These are phyloP conservation scores for Ceraclea dissimilis DNA, from an alignment of 2,888 invertebrate genomes.

Conservation along the genomic window DNA sequence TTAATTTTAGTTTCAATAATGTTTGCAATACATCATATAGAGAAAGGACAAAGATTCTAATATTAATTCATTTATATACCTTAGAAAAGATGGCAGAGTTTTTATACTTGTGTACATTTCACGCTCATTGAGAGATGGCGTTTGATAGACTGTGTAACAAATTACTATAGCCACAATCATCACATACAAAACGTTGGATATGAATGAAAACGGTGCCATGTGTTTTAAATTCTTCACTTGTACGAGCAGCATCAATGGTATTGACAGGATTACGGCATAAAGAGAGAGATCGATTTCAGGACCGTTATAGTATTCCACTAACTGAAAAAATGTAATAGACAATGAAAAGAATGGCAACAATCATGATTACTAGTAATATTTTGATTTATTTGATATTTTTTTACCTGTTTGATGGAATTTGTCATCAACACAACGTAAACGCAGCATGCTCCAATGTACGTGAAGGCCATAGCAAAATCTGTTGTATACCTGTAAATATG, in stretches of 20 bases:
- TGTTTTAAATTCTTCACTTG: constrained; percentile 69
- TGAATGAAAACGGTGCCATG: constrained; percentile 80
- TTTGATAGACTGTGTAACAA: constrained; percentile 65
- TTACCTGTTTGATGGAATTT: constrained; percentile 58
- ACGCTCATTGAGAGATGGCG: constrained; percentile 40
- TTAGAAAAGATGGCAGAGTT: constrained; percentile 79
- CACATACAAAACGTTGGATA: constrained; percentile 78
- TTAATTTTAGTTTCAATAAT: too few relatives aligned
- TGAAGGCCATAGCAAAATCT: constrained; percentile 56
- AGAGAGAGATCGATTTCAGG: not conserved
- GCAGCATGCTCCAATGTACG: constrained; percentile 63
- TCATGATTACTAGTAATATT: too few relatives aligned
- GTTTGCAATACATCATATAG: too few relatives aligned
- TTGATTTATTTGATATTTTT: too few relatives aligned
- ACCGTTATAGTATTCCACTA: constrained; percentile 33
- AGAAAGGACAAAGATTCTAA: too few relatives aligned
- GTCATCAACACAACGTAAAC: constrained; percentile 73
- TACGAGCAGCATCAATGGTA: constrained; percentile 40
- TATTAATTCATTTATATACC: too few relatives aligned
- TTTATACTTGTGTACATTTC: constrained; percentile 50
- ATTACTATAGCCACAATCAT: constrained; percentile 73
- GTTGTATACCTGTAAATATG: constrained; percentile 40
- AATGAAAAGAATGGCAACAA: not conserved
- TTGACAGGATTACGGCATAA: constrained; percentile 40
- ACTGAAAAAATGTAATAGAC: constrained; percentile 33